Conservation (phyloP, 2,888 invertebrate species). For the Allygus modestus region DNA sequence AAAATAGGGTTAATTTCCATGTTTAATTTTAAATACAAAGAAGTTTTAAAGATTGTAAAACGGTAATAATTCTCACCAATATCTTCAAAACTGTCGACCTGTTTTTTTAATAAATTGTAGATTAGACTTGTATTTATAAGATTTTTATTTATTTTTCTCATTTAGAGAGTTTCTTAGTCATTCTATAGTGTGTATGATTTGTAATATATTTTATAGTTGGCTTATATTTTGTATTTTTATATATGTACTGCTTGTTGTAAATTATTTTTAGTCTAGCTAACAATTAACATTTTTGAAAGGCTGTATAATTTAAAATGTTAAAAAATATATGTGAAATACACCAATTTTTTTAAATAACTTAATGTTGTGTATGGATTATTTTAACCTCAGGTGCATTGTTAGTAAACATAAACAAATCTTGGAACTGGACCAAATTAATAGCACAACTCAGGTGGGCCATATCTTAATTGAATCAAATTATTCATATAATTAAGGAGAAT, state of each 20-base stretch:
- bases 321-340: conserved; percentile 52
- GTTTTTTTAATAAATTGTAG: neutral
- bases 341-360: conserved; percentile 53
- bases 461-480: too few species aligned
- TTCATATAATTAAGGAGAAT: too few species aligned
- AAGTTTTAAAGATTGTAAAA: too few species aligned
- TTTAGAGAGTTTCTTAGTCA: conserved; percentile 53
- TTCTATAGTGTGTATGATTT: conserved; percentile 46
- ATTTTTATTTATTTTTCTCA: conserved; percentile 42
- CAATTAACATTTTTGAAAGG: conserved; percentile 51
- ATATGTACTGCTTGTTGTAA: conserved; percentile 54
- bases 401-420: too few species aligned
- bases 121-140: conserved; percentile 25
- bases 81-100: too few species aligned
- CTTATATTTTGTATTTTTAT: conserved; percentile 59
- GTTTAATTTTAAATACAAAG: too few species aligned
- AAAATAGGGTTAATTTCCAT: too few species aligned
- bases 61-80: too few species aligned
- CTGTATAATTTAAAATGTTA: conserved; percentile 54
- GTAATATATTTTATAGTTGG: conserved; percentile 47
- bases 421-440: too few species aligned
- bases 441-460: too few species aligned
- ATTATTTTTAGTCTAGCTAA: conserved; percentile 51
- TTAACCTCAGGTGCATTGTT: neutral
- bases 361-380: conserved; percentile 3